Conservation (phyloP, 1,140 invertebrate species). For the Heliconius eleuchia region DNA sequence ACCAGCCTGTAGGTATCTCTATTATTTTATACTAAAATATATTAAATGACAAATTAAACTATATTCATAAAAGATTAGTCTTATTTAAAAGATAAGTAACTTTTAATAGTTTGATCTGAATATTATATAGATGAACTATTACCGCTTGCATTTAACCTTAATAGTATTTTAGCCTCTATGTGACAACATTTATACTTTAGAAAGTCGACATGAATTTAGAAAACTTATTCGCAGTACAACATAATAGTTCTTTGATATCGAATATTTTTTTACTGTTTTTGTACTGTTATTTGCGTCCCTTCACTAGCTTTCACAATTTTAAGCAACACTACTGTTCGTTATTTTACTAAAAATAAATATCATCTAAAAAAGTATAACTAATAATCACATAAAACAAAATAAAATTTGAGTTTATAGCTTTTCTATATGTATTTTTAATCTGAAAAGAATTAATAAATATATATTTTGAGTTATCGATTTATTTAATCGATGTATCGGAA, state of each 20-base stretch:
- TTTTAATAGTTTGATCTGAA: no score
- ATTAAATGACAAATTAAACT: neutral
- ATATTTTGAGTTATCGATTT: neutral
- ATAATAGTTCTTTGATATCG: neutral
- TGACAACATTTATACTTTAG: neutral
- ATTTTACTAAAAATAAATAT: no score
- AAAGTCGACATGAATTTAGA: slow-evolving; percentile 6
- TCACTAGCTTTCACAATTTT: slow-evolving; percentile 3
- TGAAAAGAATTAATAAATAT: neutral
- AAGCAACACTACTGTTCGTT: neutral
- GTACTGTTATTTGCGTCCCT: slow-evolving; percentile 2
- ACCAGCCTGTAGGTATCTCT: neutral
- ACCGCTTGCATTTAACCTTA: no score
- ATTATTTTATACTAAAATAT: neutral
- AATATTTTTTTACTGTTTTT: neutral
- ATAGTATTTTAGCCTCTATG: neutral
- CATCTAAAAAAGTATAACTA: no score
- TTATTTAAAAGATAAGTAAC: no score
- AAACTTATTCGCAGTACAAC: neutral
- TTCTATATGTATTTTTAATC: neutral
- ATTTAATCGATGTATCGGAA: neutral
- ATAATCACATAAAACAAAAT: no score
- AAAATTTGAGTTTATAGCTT: no score
- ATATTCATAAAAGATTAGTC: no score
- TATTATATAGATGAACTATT: no score